Percentiles rank a stretch among this genome's conserved stretches.
These are phyloP conservation scores for Botia kubotai DNA, from an alignment of 2,797 vertebrate genomes.

Conservation along the genomic window DNA sequence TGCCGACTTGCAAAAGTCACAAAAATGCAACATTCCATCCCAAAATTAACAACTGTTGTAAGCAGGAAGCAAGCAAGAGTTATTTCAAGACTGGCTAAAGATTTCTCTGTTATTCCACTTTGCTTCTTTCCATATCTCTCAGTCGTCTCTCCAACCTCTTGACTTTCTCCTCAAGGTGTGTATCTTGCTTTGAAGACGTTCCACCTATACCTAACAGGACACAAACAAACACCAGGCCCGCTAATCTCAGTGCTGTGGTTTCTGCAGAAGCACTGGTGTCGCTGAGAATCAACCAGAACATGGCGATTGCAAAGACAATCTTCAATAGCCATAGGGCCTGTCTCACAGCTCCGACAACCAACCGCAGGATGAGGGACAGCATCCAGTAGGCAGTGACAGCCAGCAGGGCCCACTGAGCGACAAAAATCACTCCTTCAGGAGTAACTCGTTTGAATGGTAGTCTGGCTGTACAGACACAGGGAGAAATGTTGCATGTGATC, in stretches of 20 bases:
- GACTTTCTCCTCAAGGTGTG: constrained; percentile 70
- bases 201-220: constrained; percentile 69
- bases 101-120: constrained; percentile 36
- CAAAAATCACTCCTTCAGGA: constrained; percentile 71
- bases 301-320: constrained; percentile 59
- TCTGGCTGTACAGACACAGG: constrained; percentile 55
- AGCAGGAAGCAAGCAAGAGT: not conserved
- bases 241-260: constrained; percentile 70
- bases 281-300: constrained; percentile 71
- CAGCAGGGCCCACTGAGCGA: constrained; percentile 72
- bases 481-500: not conserved
- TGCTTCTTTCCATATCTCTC: constrained; percentile 71
- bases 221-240: constrained; percentile 66
- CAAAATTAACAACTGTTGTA: not conserved
- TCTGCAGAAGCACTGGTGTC: constrained; percentile 67
- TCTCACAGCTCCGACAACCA: constrained; percentile 67
- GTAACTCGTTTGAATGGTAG: constrained; percentile 66
- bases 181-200: not conserved
- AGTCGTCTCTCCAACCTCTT: constrained; percentile 70
- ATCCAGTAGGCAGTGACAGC: constrained; percentile 74
- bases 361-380: constrained; percentile 64
- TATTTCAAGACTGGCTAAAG: not conserved
- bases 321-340: constrained; percentile 73
- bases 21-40: not conserved
- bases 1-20: not conserved